A percentile compares a stretch with the other conserved stretches of the same genome.
Evolutionary conservation across 2,888 invertebrate genomes (phyloP).

Genomic region (Cylloceria caligata): DNA sequence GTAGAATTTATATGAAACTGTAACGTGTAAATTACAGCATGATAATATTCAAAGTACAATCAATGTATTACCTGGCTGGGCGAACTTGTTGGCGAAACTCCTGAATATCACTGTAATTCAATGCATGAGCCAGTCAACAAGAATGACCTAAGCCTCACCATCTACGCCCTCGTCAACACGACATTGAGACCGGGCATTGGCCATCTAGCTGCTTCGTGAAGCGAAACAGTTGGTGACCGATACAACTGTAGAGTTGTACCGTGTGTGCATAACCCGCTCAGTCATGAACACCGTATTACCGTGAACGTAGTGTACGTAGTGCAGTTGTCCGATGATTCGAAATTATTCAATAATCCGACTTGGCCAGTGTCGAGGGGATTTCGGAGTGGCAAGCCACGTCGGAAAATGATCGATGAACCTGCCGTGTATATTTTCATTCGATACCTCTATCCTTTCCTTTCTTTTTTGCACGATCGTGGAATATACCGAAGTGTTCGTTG

Average conservation of each 20-base stretch:
- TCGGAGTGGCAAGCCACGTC: neutral
- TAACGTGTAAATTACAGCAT: slow-evolving; percentile 30
- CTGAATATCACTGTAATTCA: slow-evolving; percentile 48
- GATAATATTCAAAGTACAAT: slow-evolving; percentile 45
- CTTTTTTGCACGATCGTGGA: neutral
- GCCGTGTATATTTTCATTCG: slow-evolving; percentile 2
- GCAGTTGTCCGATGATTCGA: slow-evolving; percentile 53
- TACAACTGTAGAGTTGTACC: slow-evolving; percentile 1
- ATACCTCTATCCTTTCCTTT: neutral
- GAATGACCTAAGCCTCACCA: slow-evolving; percentile 25
- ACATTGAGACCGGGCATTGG: slow-evolving; percentile 52
- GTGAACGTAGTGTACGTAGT: neutral
- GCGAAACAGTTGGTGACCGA: slow-evolving; percentile 43
- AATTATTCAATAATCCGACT: slow-evolving; percentile 67
- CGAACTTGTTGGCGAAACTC: neutral
- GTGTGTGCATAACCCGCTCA: neutral
- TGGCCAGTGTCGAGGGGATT: slow-evolving; percentile 44
- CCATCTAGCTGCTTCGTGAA: slow-evolving; percentile 49
- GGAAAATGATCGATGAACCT: slow-evolving; percentile 9
- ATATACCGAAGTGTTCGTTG: neutral
- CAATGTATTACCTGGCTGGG: neutral
- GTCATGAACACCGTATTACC: neutral
- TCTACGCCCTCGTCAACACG: slow-evolving; percentile 51
- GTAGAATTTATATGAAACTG: slow-evolving; percentile 4
- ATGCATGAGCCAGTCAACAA: slow-evolving; percentile 53